These are phyloP conservation scores for Fopius arisanus DNA, from an alignment of 1,140 invertebrate genomes.

Conservation along the genomic window DNA sequence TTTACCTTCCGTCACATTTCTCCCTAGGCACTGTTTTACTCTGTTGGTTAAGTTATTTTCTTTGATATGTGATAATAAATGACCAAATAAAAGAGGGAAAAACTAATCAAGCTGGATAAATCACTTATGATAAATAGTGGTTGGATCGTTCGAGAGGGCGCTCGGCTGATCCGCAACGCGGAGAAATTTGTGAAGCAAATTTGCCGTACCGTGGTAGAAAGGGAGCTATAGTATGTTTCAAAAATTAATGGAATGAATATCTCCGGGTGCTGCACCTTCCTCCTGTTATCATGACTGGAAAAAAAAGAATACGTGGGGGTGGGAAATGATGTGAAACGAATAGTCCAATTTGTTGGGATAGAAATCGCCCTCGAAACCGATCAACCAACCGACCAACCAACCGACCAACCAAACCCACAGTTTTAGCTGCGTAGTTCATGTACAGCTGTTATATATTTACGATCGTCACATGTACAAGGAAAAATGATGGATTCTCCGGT, in stretches of 20 bases:
- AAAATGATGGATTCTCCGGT: neutral
- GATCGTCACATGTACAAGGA: neutral
- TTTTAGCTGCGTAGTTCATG: neutral
- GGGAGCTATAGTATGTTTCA: neutral
- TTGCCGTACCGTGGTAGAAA: neutral
- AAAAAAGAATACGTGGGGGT: neutral
- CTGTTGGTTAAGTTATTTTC: slow-evolving; percentile 10
- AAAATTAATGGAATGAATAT: neutral
- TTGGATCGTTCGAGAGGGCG: slow-evolving; percentile 22
- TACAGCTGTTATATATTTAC: neutral
- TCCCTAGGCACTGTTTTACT: slow-evolving; percentile 5
- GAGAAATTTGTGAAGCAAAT: slow-evolving; percentile 5
- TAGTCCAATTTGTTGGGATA: neutral
- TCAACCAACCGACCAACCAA: too few relatives aligned
- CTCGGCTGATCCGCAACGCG: slow-evolving; percentile 17
- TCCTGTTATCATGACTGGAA: neutral
- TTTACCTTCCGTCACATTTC: neutral
- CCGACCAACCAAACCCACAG: neutral
- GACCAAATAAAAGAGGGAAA: neutral
- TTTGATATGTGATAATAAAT: slow-evolving; percentile 9
- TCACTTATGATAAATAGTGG: slow-evolving; percentile 11
- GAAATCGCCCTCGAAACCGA: neutral
- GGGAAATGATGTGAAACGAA: neutral
- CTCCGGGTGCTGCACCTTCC: neutral
- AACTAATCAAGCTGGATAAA: slow-evolving; percentile 17